Evolutionary conservation across 2,113 vertebrate genomes (phyloP).

Genomic region (Epinephelus moara): DNA sequence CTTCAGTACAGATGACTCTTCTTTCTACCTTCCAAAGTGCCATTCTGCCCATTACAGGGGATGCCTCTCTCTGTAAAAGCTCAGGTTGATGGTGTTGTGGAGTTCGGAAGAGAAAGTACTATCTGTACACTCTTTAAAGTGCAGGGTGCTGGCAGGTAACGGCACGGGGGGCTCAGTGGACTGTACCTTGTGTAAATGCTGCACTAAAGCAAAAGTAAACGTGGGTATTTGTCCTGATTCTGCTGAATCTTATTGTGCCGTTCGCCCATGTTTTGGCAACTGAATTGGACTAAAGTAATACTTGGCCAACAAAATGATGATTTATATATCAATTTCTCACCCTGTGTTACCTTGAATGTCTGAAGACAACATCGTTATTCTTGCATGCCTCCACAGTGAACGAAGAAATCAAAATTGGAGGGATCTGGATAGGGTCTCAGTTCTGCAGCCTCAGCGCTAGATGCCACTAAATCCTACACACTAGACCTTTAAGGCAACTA

Average conservation of each 20-base stretch:
- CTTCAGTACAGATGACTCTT: slow-evolving; percentile 59
- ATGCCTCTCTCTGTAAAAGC: slow-evolving; percentile 49
- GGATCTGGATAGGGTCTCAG: too few relatives aligned
- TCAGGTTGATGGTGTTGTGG: slow-evolving; percentile 41
- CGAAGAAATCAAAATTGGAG: too few relatives aligned
- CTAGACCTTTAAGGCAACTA: not conserved
- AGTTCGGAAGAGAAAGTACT: slow-evolving; percentile 11
- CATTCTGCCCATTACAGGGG: slow-evolving; percentile 37
- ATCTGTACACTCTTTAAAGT: slow-evolving; percentile 32
- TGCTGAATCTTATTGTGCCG: slow-evolving; percentile 5
- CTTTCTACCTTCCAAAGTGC: slow-evolving; percentile 36
- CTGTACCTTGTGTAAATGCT: slow-evolving; percentile 9
- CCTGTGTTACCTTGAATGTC: too few relatives aligned
- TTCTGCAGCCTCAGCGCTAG: too few relatives aligned
- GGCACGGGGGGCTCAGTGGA: not conserved
- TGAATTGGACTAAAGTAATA: not conserved
- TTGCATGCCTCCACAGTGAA: too few relatives aligned
- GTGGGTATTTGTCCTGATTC: slow-evolving; percentile 19
- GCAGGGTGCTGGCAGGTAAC: slow-evolving; percentile 18
- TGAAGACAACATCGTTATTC: too few relatives aligned
- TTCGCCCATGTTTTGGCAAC: not conserved
- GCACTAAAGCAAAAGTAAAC: slow-evolving; percentile 32
- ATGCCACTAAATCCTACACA: too few relatives aligned
- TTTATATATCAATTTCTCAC: too few relatives aligned
- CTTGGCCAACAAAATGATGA: too few relatives aligned